phyloP scores from a whole-genome alignment of 1,140 invertebrate genomes.

The Sinella curviseta region DNA sequence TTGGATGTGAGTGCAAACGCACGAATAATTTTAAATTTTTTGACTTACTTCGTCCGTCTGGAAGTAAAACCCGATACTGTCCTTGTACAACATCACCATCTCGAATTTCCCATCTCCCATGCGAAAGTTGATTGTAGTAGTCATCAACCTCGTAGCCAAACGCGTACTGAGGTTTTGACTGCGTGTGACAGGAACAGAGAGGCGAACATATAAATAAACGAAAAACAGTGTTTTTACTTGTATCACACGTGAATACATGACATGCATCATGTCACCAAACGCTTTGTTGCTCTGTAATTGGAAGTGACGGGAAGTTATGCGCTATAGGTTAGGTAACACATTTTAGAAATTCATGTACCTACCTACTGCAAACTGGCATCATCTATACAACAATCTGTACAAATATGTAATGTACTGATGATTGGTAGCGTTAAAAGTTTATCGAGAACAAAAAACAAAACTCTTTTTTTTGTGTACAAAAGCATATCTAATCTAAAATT shows the following conservation, averaged over 20 bases:
- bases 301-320: not conserved
- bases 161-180: slow-evolving; percentile 49
- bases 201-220: not conserved
- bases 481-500: not conserved
- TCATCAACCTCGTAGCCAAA: slow-evolving; percentile 48
- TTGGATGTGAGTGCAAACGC: no score
- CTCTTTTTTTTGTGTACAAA: not conserved
- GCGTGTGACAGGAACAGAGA: not conserved
- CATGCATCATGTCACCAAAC: not conserved
- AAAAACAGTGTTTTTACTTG: not conserved
- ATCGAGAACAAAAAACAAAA: no score
- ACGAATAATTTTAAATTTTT: no score
- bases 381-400: no score
- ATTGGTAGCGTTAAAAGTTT: no score
- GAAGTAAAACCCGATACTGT: slow-evolving; percentile 45
- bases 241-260: slow-evolving; percentile 15
- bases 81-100: slow-evolving; percentile 45
- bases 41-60: slow-evolving; percentile 16
- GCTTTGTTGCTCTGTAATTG: not conserved
- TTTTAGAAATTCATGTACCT: no score
- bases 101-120: slow-evolving; percentile 49
- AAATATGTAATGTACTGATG: no score
- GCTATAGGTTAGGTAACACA: no score
- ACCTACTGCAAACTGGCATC: not conserved
- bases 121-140: slow-evolving; percentile 48